Base-by-base conservation (phyloP, 2,888 invertebrate species). In the Rhorus exstirpatorius region DNA sequence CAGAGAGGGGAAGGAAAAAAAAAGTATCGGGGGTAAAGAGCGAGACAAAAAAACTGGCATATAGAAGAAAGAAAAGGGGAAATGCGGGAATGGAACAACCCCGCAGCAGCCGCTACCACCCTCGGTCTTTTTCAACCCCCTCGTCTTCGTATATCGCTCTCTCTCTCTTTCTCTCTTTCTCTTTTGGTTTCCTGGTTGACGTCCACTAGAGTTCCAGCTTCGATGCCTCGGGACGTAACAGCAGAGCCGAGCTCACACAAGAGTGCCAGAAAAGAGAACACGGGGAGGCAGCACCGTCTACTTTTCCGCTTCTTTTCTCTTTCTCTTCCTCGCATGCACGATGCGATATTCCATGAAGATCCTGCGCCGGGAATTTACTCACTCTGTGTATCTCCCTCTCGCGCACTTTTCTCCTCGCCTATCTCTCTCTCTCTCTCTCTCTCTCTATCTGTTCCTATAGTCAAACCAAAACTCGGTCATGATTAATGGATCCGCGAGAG, bases 271-370 rank as follows among this genome's bases (percentile, higher is more conserved):
- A 55, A 58, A 58, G 17, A 60, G 87, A 91, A 91, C 85, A 92
- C 88, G 86, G 90, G 53, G 19, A 55, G 60, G 65, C 26, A 53
- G 63, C 53, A 51, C 53, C 63, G 19, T 63, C 74, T 31, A 49
- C 26, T 60, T 49, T 65, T 75, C 75, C 87, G 44, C 65, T 55
- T n/a, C n/a, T 41, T 41, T 19, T 61, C 60, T 61, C 31, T 46
- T 31, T 55, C 31, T 88, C 88, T 60, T 87, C 55, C 49, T 75
- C 65, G 4, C 35, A 44, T 41, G 41, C 38, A 4, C 35, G 93
- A 93, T 88, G 94, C 94, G 88, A 96, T 95, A 97, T 97, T 94
- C 97, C 24, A 24, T 35, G 58, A 49, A 67, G 76, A 68, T 49
- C 38, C n/a, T n/a, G 49, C 61, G 51, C 61, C 49, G 51, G 63